Evolutionary conservation across 2,888 invertebrate species (phyloP).

Genomic region (Polydesmus complanatus): DNA sequence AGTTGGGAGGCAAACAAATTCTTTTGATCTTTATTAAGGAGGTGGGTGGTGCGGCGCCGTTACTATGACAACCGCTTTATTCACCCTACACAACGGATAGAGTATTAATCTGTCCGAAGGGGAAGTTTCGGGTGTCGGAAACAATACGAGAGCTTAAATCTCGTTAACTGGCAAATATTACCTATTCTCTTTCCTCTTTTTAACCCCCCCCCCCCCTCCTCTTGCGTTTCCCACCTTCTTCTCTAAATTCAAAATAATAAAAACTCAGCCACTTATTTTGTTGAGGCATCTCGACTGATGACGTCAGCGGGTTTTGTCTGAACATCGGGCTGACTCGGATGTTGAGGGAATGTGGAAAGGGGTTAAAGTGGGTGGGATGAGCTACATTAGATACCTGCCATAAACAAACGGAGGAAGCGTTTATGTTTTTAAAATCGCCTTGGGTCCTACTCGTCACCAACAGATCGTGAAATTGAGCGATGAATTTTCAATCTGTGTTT

Average conservation of each 20-base stretch:
- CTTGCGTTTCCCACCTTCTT: not conserved
- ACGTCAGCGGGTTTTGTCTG: too few relatives aligned
- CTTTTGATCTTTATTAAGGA: not conserved
- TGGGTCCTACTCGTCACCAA: not conserved
- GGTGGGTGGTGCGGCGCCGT: not conserved
- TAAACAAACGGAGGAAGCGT: too few relatives aligned
- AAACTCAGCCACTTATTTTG: not conserved
- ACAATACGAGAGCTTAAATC: not conserved
- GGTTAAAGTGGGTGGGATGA: too few relatives aligned
- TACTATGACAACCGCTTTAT: not conserved
- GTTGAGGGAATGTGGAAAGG: too few relatives aligned
- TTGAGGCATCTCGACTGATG: not conserved
- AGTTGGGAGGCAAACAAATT: not conserved
- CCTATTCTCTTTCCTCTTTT: too few relatives aligned
- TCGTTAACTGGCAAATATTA: not conserved
- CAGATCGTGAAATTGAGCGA: conserved; percentile 15
- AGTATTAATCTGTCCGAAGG: not conserved
- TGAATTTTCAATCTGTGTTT: conserved; percentile 6
- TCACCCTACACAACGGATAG: not conserved
- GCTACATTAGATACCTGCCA: too few relatives aligned
- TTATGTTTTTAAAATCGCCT: not conserved
- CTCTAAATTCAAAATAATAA: not conserved
- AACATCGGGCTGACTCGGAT: too few relatives aligned
- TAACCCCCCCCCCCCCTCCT: not conserved
- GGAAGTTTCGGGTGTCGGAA: not conserved